These are phyloP conservation scores for Gastrophysa polygoni DNA, from an alignment of 2,888 invertebrate genomes.

Conservation along the genomic window DNA sequence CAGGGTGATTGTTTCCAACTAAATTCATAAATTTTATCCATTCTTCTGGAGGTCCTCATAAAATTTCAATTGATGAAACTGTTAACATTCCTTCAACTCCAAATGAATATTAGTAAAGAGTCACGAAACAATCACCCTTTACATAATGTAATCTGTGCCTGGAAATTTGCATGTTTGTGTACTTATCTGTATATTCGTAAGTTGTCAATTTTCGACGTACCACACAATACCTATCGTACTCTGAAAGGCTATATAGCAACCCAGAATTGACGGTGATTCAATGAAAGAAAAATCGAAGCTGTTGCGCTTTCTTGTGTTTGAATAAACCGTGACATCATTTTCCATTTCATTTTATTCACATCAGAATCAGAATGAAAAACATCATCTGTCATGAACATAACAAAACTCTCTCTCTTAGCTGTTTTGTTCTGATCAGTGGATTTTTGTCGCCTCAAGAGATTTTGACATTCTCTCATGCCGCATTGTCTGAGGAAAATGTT, in stretches of 20 bases:
- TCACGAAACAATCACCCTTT: neutral
- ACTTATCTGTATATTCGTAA: conserved; percentile 28
- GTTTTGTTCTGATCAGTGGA: conserved; percentile 27
- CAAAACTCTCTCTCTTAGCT: conserved; percentile 13
- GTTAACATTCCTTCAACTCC: neutral
- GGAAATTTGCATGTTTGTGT: conserved; percentile 47
- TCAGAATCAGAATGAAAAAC: conserved; percentile 20
- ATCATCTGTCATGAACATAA: conserved; percentile 34
- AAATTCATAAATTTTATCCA: too few relatives aligned
- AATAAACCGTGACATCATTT: conserved; percentile 35
- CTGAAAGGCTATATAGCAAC: conserved; percentile 38
- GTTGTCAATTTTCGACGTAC: conserved; percentile 18
- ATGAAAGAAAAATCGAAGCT: conserved; percentile 28
- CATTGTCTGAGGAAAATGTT: neutral
- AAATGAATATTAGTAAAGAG: too few relatives aligned
- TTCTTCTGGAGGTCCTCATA: neutral
- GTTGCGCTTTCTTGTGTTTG: conserved; percentile 36
- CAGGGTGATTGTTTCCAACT: neutral
- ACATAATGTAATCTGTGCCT: conserved; percentile 10
- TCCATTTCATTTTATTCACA: conserved; percentile 15
- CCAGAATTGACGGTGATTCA: conserved; percentile 5
- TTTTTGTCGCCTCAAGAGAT: conserved; percentile 29
- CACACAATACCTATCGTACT: conserved; percentile 32
- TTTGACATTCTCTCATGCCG: conserved; percentile 1
- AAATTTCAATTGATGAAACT: too few relatives aligned